A percentile compares a stretch with the other conserved stretches of the same genome.
These are phyloP conservation scores for Bufo gargarizans DNA, from an alignment of 2,113 vertebrate species.

Conservation along the genomic window DNA sequence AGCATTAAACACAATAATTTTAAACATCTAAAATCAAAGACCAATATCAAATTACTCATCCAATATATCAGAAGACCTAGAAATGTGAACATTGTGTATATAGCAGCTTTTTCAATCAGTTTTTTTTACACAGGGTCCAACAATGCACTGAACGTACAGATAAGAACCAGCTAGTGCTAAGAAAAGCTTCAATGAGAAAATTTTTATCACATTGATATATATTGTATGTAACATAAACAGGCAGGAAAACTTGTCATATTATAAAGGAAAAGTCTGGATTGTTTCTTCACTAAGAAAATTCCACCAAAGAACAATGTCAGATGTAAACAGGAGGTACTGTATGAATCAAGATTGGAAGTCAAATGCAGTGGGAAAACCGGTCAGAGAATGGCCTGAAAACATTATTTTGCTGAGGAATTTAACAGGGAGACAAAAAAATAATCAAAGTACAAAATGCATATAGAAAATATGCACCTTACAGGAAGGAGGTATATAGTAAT, in stretches of 20 bases:
- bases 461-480: conserved; percentile 19
- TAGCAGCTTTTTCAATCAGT: not conserved
- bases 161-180: not conserved
- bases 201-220: conserved; percentile 21
- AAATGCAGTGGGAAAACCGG: conserved; percentile 37
- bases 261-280: conserved; percentile 39
- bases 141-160: not conserved
- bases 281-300: conserved; percentile 33
- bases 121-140: conserved; percentile 10
- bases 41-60: not conserved
- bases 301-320: conserved; percentile 47
- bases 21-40: not conserved
- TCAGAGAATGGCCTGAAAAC: conserved; percentile 1
- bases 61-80: not conserved
- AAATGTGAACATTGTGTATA: not conserved
- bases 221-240: conserved; percentile 30
- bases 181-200: conserved; percentile 29
- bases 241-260: conserved; percentile 29
- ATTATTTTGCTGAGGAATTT: conserved; percentile 27
- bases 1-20: not conserved
- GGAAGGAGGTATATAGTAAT: not conserved
- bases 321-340: conserved; percentile 52
- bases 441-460: conserved; percentile 15
- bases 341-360: conserved; percentile 43
- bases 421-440: not conserved